These are phyloP conservation scores for Lates japonicus DNA, from an alignment of 2,797 vertebrate species.

Conservation along the genomic window DNA sequence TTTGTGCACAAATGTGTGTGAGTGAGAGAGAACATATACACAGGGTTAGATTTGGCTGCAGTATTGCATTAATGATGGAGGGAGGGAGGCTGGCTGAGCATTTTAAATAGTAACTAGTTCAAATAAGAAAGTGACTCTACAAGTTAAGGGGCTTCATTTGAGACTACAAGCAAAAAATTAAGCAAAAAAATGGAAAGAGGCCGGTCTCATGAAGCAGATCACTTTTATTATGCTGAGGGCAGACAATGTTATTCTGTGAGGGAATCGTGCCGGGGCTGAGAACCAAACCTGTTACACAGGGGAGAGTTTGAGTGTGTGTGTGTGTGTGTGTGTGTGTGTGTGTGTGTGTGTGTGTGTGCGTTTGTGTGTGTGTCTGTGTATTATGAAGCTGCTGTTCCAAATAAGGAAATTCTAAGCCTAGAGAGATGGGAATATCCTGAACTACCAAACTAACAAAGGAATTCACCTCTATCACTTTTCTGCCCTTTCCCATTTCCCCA, in stretches of 20 bases:
- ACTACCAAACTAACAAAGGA: constrained; percentile 33
- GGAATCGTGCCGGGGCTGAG: constrained; percentile 86
- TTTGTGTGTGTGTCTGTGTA: constrained; percentile 18
- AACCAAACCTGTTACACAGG: constrained; percentile 46
- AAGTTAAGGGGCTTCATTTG: constrained; percentile 85
- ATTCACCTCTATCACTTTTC: constrained; percentile 50
- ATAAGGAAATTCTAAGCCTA: constrained; percentile 53
- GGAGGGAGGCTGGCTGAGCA: constrained; percentile 67
- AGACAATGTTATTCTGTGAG: constrained; percentile 87
- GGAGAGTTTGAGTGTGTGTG: constrained; percentile 25
- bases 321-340: constrained; percentile 21
- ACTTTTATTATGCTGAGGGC: constrained; percentile 86
- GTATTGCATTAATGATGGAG: constrained; percentile 83
- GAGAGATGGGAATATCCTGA: constrained; percentile 42
- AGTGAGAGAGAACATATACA: constrained; percentile 20
- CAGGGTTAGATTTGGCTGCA: constrained; percentile 84
- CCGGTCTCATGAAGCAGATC: constrained; percentile 92
- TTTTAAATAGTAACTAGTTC: constrained; percentile 83
- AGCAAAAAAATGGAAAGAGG: constrained; percentile 71
- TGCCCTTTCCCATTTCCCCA: constrained; percentile 29
- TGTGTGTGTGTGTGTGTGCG: constrained; percentile 26
- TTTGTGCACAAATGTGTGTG: constrained; percentile 17
- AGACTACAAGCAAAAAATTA: constrained; percentile 65
- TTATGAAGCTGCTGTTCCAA: constrained; percentile 41
- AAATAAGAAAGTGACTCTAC: constrained; percentile 87